Evolutionary conservation across 2,888 invertebrate species (phyloP).

Genomic region (Diplazon laetatorius): DNA sequence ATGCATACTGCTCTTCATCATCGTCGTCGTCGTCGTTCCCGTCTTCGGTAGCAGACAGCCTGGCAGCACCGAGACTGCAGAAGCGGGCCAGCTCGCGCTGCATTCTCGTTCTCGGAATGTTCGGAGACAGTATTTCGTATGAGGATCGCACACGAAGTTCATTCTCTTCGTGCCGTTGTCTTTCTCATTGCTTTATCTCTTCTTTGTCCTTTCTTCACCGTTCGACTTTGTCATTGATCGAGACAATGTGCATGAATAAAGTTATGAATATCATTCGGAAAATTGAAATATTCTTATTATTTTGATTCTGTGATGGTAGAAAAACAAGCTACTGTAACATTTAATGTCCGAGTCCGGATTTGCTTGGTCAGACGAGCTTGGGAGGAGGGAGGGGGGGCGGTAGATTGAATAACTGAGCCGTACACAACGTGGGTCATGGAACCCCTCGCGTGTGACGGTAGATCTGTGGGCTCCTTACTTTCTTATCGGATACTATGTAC

Average conservation of each 20-base stretch:
- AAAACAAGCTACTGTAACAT: too few relatives aligned
- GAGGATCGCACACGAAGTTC: conserved; percentile 70
- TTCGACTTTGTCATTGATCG: not conserved
- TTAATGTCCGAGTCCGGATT: conserved; percentile 14
- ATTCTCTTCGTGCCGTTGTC: conserved; percentile 40
- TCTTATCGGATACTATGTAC: conserved; percentile 23
- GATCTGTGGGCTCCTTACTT: conserved; percentile 10
- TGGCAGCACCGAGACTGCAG: conserved; percentile 73
- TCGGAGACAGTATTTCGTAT: conserved; percentile 65
- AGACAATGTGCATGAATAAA: not conserved
- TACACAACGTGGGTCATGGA: conserved; percentile 37
- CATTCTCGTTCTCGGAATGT: conserved; percentile 75
- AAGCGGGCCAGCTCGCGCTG: conserved; percentile 53
- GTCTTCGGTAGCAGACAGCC: conserved; percentile 77
- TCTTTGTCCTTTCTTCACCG: too few relatives aligned
- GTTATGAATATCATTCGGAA: too few relatives aligned
- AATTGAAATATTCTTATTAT: too few relatives aligned
- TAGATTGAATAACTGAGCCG: conserved; percentile 36
- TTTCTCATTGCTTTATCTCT: conserved; percentile 32
- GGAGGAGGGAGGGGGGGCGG: not conserved
- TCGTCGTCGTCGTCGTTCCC: conserved; percentile 41
- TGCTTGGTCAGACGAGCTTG: too few relatives aligned
- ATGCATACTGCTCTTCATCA: conserved; percentile 26
- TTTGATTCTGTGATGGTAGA: too few relatives aligned
- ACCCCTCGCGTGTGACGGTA: conserved; percentile 19